Evolutionary conservation across 2,888 invertebrate species (phyloP), one percentile per base, ranked within the genome.

Genomic region (Caenorhabditis zanzibari): DNA sequence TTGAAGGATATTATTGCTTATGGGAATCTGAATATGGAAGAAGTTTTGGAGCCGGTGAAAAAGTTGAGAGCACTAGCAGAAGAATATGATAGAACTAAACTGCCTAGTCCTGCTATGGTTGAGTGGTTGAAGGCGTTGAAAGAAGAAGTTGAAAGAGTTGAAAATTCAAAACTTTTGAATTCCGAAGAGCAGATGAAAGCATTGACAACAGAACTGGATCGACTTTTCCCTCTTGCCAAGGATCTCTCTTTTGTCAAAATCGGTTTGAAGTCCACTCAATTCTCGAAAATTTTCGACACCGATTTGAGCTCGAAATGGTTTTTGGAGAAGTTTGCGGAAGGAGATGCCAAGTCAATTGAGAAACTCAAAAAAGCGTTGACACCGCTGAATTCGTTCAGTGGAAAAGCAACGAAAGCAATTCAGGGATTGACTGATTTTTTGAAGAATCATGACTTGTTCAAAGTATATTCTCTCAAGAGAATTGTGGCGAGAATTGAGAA

Each of bases 31-130:
- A 38, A 63, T 9, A 6, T 63, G 44, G 44, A 44, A 2, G 19
- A 24, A 44, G 24, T 63, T 14, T n/a, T 44, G 63, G 41, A 63
- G 26, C 44, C 61, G 19, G 61, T 63, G 26, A 63, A 28, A 16
- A 16, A 47, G 14, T 28, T 63, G 44, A n/a, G 22, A 3, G 44
- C 26, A 2, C 7, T 61, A 4, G 61, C 41, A 24, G 2, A 6
- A 1, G n/a, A 44, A 28, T 63, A 44, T 63, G 47, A 41, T n/a
- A 24, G 9, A 9, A 28, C 12, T 2, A 24, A 44, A 44, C 14
- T 63, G n/a, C 44, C 22, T 24, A 16, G 10, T 26, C 6, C 16
- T 28, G n/a, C 12, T 6, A 47, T 44, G 10, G 6, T 63, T 28
- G 47, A 2, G 9, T 63, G 44, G 44, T 9, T 63, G 44, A 63